phyloP scores from a whole-genome alignment of 1,140 invertebrate genomes.

The Maconellicoccus hirsutus region DNA sequence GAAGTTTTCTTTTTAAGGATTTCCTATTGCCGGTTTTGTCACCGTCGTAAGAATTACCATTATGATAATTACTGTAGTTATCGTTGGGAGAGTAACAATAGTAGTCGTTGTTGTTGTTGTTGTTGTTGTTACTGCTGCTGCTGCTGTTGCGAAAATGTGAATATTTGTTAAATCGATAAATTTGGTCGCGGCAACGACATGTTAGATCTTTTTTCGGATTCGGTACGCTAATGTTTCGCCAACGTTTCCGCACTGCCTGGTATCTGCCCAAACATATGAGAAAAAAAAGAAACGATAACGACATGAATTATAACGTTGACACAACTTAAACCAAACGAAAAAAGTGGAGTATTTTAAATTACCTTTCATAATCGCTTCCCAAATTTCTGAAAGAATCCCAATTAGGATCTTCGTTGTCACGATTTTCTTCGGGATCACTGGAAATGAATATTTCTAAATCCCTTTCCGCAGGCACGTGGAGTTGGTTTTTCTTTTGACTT shows the following conservation, averaged over 20 bases:
- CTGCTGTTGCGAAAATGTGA: not conserved
- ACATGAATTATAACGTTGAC: too few relatives aligned
- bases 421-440: not conserved
- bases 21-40: too few relatives aligned
- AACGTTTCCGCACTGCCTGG: not conserved
- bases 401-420: conserved; percentile 5
- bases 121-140: too few relatives aligned
- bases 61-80: too few relatives aligned
- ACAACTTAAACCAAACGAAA: too few relatives aligned
- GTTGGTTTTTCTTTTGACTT: not conserved
- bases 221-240: not conserved
- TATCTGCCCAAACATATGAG: not conserved
- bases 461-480: not conserved
- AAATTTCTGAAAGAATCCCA: conserved; percentile 9
- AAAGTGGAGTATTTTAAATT: not conserved
- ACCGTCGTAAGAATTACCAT: too few relatives aligned
- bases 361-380: not conserved
- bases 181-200: not conserved
- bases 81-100: too few relatives aligned
- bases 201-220: conserved; percentile 5
- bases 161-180: not conserved
- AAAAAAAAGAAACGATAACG: not conserved
- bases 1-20: not conserved
- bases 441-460: not conserved
- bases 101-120: not conserved